Evolutionary conservation across 2,888 invertebrate genomes (phyloP), one percentile per base, ranked within the genome.

Genomic region (Cryptosula pallasiana): DNA sequence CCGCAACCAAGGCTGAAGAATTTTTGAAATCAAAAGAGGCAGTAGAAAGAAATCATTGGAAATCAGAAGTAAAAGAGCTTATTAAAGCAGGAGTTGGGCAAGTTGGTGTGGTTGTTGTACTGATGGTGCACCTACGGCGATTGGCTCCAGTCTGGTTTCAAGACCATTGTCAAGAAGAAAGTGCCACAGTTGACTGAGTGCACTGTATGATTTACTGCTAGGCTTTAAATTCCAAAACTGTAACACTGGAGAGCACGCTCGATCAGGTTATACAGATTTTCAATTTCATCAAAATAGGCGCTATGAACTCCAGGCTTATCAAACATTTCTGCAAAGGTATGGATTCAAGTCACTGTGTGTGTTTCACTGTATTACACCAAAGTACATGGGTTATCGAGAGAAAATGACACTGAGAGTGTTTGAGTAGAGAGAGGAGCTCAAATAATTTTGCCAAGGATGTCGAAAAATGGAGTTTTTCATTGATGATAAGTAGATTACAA

Each of bases 161-260:
- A 58, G 5, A 13, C 25, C n/a, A 5, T 58, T 23, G 35, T 69
- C 5, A 29, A 25, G 34, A 69, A 69, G 13, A 29, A 27, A 35
- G 34, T 29, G 27, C 69, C 69, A n/a, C n/a, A 69, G 29, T 5
- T 35, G 16, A 25, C 69, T 9, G 69, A 69, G 27, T 29, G n/a
- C 34, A 69, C 69, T 29, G 69, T 69, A 69, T 35, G 69, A 69
- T 34, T 69, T 29, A 69, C 29, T 29, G 69, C n/a, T 29, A 69
- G 35, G 35, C 32, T 29, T 58, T 58, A 58, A n/a, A 5, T 29
- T 29, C 58, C 23, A 58, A 58, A 58, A 32, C n/a, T 20, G 20
- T 20, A 45, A 13, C 45, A 45, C 45, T 45, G 20, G 9, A 45
- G 45, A 20, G 45, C 45, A 45, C 45, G 20, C 58, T 27, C 9